Base-by-base conservation (phyloP, 2,113 vertebrate genomes). In the Gallinago media region DNA sequence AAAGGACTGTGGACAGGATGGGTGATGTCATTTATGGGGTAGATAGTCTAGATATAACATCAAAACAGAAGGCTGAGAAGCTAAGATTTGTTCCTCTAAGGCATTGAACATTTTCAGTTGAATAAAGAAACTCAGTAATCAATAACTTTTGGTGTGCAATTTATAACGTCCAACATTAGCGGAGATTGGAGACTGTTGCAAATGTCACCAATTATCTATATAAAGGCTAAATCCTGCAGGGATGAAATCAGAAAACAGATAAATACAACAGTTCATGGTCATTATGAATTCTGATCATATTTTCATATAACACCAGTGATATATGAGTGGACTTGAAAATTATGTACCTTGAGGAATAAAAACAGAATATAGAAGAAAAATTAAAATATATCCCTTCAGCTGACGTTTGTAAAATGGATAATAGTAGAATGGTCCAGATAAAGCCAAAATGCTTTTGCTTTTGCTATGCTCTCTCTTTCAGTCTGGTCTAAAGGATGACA, bases 161-260 rank as follows among this genome's bases (percentile, higher is more conserved):
- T 96, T 96, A 77, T 95, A 96, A 94, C 79, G 59, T 90, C 80
- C 91, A 85, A 90, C 76, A 94, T 86, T 75, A 89, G 15, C 17
- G 9, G 74, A 97, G 70, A 96, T 34, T 75, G 83, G 83, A 96
- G 62, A 85, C 58, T 81, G 29, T 59, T 96, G 85, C 91, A 97
- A 97, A 97, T 96, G 80, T 92, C 91, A 94, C 71, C 44, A 95
- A 89, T 96, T 94, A 92, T 55, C 85, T 88, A 58, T 46, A 88
- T 31, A 96, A 95, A 97, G 80, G 34, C 40, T 86, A 84, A 91
- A 72, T 22, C 84, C 61, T 94, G 72, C 36, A 65, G 91, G 75
- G 92, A 78, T 83, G 2, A 59, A 92, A 94, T 87, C 78, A 95
- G 52, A 82, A 90, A 96, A 58, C 47, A 97, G 93, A 6, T 25